Conservation (phyloP, 2,888 invertebrate genomes). For the Lasioglossum figueresi region DNA sequence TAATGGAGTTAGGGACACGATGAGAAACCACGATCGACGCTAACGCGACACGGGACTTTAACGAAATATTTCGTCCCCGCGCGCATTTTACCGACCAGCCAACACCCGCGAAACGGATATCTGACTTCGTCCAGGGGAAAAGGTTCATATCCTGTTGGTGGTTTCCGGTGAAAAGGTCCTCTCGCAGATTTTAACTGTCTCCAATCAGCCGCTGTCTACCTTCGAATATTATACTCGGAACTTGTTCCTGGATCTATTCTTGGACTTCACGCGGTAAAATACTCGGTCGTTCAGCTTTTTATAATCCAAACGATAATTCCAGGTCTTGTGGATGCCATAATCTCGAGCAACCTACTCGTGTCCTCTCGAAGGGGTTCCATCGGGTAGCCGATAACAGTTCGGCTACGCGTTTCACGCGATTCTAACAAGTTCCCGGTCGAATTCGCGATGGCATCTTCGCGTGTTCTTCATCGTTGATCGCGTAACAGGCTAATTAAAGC, state of each 20-base stretch:
- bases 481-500: constrained; percentile 56
- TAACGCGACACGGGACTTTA: constrained; percentile 54
- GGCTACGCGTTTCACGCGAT: neutral
- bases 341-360: neutral
- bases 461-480: constrained; percentile 47
- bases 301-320: neutral
- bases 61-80: constrained; percentile 36
- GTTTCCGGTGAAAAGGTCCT: neutral
- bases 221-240: neutral
- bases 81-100: neutral
- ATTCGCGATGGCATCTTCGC: constrained; percentile 11
- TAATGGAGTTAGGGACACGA: constrained; percentile 59
- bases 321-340: neutral
- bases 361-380: neutral
- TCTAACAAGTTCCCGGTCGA: neutral
- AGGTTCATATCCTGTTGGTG: neutral
- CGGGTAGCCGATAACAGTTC: neutral
- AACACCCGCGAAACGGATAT: neutral
- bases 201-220: neutral
- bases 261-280: neutral
- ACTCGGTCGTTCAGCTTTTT: neutral
- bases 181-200: neutral
- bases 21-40: constrained; percentile 53
- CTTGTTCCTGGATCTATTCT: neutral
- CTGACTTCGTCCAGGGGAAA: neutral